Evolutionary conservation across 2,888 invertebrate genomes (phyloP).

Genomic region (Melanostoma mellinum): DNA sequence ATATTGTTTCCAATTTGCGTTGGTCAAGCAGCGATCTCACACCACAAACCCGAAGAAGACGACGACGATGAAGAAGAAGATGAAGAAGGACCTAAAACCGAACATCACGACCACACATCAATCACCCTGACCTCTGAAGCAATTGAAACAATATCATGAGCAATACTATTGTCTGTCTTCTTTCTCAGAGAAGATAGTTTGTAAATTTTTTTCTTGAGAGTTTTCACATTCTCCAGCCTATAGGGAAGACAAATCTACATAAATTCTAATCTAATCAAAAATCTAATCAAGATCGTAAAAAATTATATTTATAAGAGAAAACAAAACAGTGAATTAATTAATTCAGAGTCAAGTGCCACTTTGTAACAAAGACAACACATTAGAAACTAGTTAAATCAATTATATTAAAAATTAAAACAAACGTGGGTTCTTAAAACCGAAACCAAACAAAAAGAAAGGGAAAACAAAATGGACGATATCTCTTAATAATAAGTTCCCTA

Average conservation of each 20-base stretch:
- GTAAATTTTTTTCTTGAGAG: not conserved
- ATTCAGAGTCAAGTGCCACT: conserved; percentile 61
- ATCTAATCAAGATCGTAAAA: conserved; percentile 46
- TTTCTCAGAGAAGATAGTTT: conserved; percentile 16
- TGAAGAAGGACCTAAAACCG: conserved; percentile 22
- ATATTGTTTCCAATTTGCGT: conserved; percentile 63
- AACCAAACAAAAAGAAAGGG: not conserved
- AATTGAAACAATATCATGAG: conserved; percentile 55
- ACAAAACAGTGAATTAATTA: not conserved
- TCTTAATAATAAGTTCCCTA: not conserved
- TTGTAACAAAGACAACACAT: conserved; percentile 66
- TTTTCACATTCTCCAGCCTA: not conserved
- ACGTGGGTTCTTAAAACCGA: conserved; percentile 24
- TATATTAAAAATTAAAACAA: not conserved
- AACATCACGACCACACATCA: conserved; percentile 51
- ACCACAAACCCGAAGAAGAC: conserved; percentile 43
- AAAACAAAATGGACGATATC: not conserved
- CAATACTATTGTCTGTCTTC: conserved; percentile 42
- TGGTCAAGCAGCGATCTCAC: conserved; percentile 62
- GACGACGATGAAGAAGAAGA: conserved; percentile 23
- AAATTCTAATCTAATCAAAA: conserved; percentile 46
- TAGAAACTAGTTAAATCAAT: conserved; percentile 19
- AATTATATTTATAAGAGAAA: not conserved
- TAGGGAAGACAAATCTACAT: conserved; percentile 17
- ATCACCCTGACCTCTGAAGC: conserved; percentile 48